These are phyloP conservation scores for Drosophila kepulauana DNA, from an alignment of 1,140 invertebrate genomes.

Conservation along the genomic window DNA sequence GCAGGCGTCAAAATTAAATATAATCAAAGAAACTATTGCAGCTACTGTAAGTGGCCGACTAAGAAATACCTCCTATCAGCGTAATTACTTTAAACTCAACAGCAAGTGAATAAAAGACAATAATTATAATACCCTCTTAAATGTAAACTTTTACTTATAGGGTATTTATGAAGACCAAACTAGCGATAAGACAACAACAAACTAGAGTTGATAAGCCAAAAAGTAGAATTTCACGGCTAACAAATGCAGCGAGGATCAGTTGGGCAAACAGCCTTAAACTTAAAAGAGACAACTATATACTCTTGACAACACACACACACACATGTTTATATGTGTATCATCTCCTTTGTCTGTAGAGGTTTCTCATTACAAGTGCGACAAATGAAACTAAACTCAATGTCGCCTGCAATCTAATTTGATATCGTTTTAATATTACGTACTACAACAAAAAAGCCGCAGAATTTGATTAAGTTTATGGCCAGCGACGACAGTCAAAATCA, in stretches of 20 bases:
- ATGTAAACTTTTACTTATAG: not conserved
- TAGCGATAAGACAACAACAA: conserved; percentile 53
- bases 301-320: not conserved
- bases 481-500: not conserved
- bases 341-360: conserved; percentile 16
- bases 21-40: conserved; percentile 6
- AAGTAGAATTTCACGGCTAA: conserved; percentile 27
- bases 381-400: conserved; percentile 58
- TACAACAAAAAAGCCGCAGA: conserved; percentile 32
- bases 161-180: conserved; percentile 13
- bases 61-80: conserved; percentile 3
- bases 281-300: not conserved
- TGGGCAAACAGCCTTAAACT: conserved; percentile 11
- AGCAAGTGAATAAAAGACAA: not conserved
- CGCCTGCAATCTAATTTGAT: conserved; percentile 58
- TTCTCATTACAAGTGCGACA: conserved; percentile 48
- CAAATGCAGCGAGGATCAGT: conserved; percentile 24
- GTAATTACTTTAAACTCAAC: not conserved
- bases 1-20: conserved; percentile 47
- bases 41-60: not conserved
- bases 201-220: conserved; percentile 44
- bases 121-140: conserved; percentile 1
- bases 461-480: conserved; percentile 62
- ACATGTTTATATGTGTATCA: not conserved
- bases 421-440: conserved; percentile 55